Evolutionary conservation across 35 echinoderm and acorn worm species (phyloP).

Genomic region (Lytechinus pictus): DNA sequence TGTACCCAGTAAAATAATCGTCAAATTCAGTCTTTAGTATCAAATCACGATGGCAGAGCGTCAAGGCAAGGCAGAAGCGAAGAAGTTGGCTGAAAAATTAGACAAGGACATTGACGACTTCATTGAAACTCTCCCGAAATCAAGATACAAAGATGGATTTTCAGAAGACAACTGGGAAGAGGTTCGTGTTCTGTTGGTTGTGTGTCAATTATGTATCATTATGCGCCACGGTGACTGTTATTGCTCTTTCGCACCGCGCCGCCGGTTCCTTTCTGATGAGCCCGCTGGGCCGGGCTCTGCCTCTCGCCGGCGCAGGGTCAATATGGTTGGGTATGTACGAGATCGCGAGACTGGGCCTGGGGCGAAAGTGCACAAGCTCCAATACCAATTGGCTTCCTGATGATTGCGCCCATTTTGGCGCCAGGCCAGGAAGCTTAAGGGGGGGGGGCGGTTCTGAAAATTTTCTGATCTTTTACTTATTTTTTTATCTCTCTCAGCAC

Average conservation of each 20-base stretch:
- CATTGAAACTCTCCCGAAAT: neutral
- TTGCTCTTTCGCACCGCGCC: neutral
- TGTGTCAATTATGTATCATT: neutral
- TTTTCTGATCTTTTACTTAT: too few species aligned
- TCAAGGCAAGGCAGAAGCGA: neutral
- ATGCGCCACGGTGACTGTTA: too few species aligned
- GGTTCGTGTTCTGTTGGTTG: neutral
- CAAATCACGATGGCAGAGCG: neutral
- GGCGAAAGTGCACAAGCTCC: too few species aligned
- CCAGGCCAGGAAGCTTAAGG: too few species aligned
- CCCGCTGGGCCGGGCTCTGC: neutral
- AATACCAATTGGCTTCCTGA: too few species aligned
- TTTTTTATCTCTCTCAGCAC: too few species aligned
- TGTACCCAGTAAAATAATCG: neutral
- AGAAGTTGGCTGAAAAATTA: slow-evolving; percentile 19
- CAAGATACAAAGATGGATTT: neutral
- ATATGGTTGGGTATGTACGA: too few species aligned
- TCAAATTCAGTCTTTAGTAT: neutral
- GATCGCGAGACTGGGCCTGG: too few species aligned
- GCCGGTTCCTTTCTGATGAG: neutral
- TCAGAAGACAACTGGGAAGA: slow-evolving; percentile 32
- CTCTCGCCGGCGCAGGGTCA: too few species aligned
- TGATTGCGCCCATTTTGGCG: too few species aligned
- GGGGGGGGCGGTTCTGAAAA: too few species aligned
- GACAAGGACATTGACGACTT: slow-evolving; percentile 3